Percentiles rank a stretch among this genome's conserved stretches.
These are phyloP conservation scores for Drosophila eohydei DNA, from an alignment of 2,888 invertebrate genomes.

Conservation along the genomic window DNA sequence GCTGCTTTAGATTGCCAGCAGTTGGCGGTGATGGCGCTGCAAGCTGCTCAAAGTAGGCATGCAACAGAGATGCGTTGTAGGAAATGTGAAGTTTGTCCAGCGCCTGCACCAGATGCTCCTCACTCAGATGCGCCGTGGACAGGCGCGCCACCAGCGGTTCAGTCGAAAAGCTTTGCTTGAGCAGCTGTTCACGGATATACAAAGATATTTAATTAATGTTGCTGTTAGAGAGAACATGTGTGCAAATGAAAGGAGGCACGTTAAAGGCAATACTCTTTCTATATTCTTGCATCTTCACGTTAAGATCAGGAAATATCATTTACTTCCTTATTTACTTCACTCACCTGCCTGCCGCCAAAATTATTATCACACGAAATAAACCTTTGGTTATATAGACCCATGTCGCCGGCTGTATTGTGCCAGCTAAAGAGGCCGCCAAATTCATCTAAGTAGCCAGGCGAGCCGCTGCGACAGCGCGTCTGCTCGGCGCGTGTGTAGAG, in stretches of 20 bases:
- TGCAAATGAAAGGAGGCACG: too few relatives aligned
- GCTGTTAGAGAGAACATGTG: not conserved
- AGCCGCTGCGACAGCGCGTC: slow-evolving; percentile 73
- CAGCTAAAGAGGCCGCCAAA: slow-evolving; percentile 62
- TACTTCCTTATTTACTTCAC: not conserved
- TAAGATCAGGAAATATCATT: too few relatives aligned
- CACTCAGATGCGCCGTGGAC: slow-evolving; percentile 81
- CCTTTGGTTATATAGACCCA: slow-evolving; percentile 73
- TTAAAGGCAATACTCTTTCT: too few relatives aligned
- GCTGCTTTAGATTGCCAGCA: slow-evolving; percentile 76
- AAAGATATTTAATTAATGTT: not conserved
- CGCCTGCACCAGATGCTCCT: slow-evolving; percentile 83
- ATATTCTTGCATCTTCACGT: too few relatives aligned
- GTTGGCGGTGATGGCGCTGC: slow-evolving; percentile 31
- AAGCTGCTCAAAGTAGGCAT: slow-evolving; percentile 67
- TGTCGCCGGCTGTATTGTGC: slow-evolving; percentile 39
- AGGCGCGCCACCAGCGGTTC: slow-evolving; percentile 79
- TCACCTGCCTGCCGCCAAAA: slow-evolving; percentile 73
- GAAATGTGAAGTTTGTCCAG: slow-evolving; percentile 82
- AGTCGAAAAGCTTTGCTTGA: slow-evolving; percentile 70
- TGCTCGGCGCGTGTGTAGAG: slow-evolving; percentile 64
- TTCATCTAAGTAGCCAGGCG: slow-evolving; percentile 62
- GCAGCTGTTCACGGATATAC: slow-evolving; percentile 32
- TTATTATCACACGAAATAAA: slow-evolving; percentile 81
- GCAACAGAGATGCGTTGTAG: slow-evolving; percentile 81